A percentile compares a stretch with the other conserved stretches of the same genome.
Evolutionary conservation across 53 echinoderm and acorn worm genomes (phyloP).

Genomic region (Crossaster papposus): DNA sequence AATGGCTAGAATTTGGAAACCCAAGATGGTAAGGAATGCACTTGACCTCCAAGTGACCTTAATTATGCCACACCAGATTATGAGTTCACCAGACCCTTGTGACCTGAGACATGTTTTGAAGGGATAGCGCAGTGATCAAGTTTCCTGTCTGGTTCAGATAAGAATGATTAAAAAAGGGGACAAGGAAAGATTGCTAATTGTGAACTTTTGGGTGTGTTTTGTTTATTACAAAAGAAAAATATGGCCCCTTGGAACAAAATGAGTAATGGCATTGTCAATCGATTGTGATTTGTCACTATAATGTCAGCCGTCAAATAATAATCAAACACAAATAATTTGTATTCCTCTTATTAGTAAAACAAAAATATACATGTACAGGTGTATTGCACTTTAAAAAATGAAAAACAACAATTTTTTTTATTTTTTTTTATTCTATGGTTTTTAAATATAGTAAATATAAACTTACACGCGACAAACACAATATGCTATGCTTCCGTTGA

Average conservation of each 20-base stretch:
- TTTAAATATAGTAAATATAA: too few species aligned
- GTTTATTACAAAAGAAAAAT: neutral
- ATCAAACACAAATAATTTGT: too few species aligned
- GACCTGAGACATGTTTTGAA: slow-evolving; percentile 5
- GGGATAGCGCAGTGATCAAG: slow-evolving; percentile 17
- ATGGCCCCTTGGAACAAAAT: neutral
- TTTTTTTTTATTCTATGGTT: too few species aligned
- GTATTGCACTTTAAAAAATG: too few species aligned
- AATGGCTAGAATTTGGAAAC: neutral
- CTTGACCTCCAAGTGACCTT: slow-evolving; percentile 32
- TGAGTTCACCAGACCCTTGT: slow-evolving; percentile 16
- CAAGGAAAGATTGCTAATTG: neutral
- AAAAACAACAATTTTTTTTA: too few species aligned
- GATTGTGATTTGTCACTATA: too few species aligned
- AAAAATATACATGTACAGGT: too few species aligned
- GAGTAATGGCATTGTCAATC: neutral
- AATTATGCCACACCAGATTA: slow-evolving; percentile 25
- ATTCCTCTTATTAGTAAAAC: too few species aligned
- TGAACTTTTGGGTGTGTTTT: neutral
- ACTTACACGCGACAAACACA: too few species aligned
- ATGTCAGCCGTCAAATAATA: too few species aligned
- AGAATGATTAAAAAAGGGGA: neutral
- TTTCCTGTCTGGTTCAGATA: slow-evolving; percentile 26
- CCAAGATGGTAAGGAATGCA: slow-evolving; percentile 28
- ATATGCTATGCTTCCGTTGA: too few species aligned